These are phyloP conservation scores for Hippocampus kuda DNA, from an alignment of 2,797 vertebrate genomes.

Conservation along the genomic window DNA sequence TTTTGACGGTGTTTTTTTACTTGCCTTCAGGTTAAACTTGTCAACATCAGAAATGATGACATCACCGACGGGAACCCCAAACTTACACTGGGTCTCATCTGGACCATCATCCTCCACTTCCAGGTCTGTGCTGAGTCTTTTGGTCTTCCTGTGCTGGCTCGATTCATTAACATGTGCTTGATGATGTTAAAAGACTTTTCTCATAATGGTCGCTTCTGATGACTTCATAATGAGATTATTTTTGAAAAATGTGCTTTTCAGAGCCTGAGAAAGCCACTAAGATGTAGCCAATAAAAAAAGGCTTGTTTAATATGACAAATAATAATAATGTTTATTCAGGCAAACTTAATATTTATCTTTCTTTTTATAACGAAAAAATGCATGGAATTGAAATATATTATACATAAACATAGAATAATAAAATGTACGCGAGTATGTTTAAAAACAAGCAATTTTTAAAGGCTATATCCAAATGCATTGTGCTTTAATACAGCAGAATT, in stretches of 20 bases:
- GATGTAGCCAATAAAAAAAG: too few relatives aligned
- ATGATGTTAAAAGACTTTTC: neutral
- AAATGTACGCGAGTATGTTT: too few relatives aligned
- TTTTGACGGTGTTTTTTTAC: neutral
- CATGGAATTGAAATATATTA: too few relatives aligned
- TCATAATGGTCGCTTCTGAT: neutral
- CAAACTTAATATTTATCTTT: too few relatives aligned
- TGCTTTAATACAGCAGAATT: neutral
- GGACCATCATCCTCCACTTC: slow-evolving; percentile 99
- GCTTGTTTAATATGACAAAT: too few relatives aligned
- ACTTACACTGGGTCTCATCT: slow-evolving; percentile 93
- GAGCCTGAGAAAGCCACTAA: too few relatives aligned
- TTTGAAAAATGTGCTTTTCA: neutral
- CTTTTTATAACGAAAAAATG: too few relatives aligned
- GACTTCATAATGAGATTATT: neutral
- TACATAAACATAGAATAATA: too few relatives aligned
- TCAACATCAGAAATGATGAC: slow-evolving; percentile 97
- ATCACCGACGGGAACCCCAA: slow-evolving; percentile 98
- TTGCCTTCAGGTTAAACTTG: slow-evolving; percentile 82
- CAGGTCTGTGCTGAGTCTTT: slow-evolving; percentile 72
- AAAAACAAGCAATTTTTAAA: too few relatives aligned
- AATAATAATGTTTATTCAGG: too few relatives aligned
- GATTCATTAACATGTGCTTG: neutral
- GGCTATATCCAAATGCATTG: too few relatives aligned
- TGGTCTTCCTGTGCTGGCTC: neutral